These are phyloP conservation scores for Narcine bancroftii DNA, from an alignment of 2,113 vertebrate genomes.

Conservation along the genomic window DNA sequence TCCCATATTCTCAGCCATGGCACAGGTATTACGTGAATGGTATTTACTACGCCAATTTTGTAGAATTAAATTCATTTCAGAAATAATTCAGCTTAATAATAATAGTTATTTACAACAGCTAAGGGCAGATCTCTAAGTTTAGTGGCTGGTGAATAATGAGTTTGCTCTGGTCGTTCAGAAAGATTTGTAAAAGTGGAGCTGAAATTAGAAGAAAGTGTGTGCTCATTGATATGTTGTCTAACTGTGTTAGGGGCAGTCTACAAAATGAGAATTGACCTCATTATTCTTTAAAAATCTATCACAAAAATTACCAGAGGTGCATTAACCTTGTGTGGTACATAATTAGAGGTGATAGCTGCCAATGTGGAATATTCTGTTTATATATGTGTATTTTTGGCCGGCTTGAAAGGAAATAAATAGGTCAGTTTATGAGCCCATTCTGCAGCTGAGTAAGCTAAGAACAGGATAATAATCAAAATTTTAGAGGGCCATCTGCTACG, in stretches of 20 bases:
- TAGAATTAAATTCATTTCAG: neutral
- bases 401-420: neutral
- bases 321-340: neutral
- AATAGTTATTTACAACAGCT: neutral
- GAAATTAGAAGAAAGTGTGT: neutral
- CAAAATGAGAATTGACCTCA: slow-evolving; percentile 24
- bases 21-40: neutral
- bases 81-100: slow-evolving; percentile 15
- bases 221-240: neutral
- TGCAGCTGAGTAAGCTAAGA: neutral
- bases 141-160: neutral
- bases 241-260: neutral
- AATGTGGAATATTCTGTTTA: neutral
- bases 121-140: neutral
- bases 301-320: neutral
- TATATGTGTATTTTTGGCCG: too few relatives aligned
- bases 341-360: neutral
- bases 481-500: neutral
- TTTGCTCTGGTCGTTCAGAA: neutral
- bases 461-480: neutral
- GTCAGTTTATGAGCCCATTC: neutral
- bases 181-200: neutral
- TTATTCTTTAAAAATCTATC: slow-evolving; percentile 13
- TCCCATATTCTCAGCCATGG: neutral
- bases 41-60: neutral